Base-by-base conservation (phyloP, 2,888 invertebrate species). In the Perizoma flavofasciatum region DNA sequence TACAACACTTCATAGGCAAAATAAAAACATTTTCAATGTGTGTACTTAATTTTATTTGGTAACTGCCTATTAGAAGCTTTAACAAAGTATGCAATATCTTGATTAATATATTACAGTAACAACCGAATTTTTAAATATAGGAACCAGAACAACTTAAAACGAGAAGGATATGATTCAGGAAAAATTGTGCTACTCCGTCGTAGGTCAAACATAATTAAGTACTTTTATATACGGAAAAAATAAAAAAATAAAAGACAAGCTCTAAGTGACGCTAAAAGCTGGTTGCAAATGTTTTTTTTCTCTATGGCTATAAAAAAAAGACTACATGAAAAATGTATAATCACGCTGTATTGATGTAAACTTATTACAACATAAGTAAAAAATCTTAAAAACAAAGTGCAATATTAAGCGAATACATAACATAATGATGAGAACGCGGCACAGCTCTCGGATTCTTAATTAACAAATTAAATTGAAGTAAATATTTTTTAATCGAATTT, bases 11-110 rank as follows among this genome's bases (percentile, higher is more conserved):
- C n/a, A 45, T 40, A 49, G 56, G 60, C 51, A 68, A 81, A 81
- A 79, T 75, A 78, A 82, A 82, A 81, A 79, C 77, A 71, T 64
- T 67, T 61, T 74, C 61, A 73, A 72, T 70, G 71, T 75, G 78
- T 84, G 84, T 86, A 86, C 84, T 86, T 84, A 83, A 79, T 79
- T 87, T 88, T 87, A 88, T 88, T 88, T 88, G 89, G 89, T 89
- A 89, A 89, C 88, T 87, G 86, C 83, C 83, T 87, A 80, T 83
- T 78, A 79, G 77, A 83, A 83, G 82, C 80, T 78, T 79, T 74
- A 81, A 85, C 79, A 83, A 83, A 79, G 78, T 75, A 61, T 74
- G 79, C 79, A 71, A 75, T 74, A 76, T 75, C 69, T 71, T 61
- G 67, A 74, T 73, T 68, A 61, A 75, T 74, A 75, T 71, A 74